Evolutionary conservation across 92 coral and sea anemone genomes (phyloP).

Genomic region (Diadumene lineata): DNA sequence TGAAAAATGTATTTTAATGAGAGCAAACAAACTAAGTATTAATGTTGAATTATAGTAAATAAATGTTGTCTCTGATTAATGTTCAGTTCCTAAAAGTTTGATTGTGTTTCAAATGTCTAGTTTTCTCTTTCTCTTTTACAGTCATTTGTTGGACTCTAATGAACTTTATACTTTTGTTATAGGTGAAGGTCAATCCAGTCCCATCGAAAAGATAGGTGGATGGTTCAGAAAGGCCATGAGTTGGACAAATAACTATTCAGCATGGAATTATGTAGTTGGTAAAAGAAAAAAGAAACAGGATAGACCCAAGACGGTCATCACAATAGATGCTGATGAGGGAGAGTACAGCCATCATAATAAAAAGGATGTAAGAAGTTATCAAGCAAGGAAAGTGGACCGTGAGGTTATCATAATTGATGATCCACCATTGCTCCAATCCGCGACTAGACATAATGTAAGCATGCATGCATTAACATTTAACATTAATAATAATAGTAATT

Average conservation of each 20-base stretch:
- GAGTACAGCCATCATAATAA: no score
- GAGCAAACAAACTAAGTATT: not conserved
- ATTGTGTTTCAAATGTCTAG: not conserved
- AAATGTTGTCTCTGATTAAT: no score
- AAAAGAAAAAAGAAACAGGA: not conserved
- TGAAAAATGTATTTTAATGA: no score
- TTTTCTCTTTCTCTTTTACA: not conserved
- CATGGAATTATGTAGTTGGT: slow-evolving; percentile 21
- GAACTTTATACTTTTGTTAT: not conserved
- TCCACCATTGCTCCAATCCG: not conserved
- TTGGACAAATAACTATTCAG: not conserved
- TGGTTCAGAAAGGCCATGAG: slow-evolving; percentile 14
- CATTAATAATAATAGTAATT: not conserved
- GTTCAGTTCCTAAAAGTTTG: not conserved
- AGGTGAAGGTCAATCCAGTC: slow-evolving; percentile 1
- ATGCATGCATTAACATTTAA: not conserved
- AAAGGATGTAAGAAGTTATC: not conserved
- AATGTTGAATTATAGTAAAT: not conserved
- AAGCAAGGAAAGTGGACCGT: not conserved
- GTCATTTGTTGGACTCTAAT: not conserved
- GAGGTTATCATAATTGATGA: slow-evolving; percentile 12
- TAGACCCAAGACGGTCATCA: not conserved
- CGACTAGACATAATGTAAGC: not conserved
- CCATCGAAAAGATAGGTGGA: not conserved
- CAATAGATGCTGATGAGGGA: slow-evolving; percentile 20